Evolutionary conservation across 2,888 invertebrate genomes (phyloP), one percentile per base, ranked within the genome.

Genomic region (Heliconius erato): DNA sequence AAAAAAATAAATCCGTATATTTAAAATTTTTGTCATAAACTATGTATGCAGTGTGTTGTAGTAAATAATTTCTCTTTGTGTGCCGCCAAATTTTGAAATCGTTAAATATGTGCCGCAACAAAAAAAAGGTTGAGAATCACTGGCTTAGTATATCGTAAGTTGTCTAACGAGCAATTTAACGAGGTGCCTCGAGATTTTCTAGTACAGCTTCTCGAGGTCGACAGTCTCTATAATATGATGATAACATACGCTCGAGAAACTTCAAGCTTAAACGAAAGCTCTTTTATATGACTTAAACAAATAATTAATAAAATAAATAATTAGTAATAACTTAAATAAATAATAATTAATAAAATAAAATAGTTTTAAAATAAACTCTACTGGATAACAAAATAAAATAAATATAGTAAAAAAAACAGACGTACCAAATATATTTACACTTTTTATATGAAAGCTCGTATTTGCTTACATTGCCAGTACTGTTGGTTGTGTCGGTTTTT

Each of bases 351-450:
- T 16, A 40, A 40, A 71, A 35, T 35, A 9, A 4, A 71, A n/a
- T 2, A 11, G 12, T n/a, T 40, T 40, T n/a, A 26, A 16, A 44
- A 9, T 44, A n/a, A 69, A 16, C 14, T n/a, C n/a, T 6, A 72
- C 49, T 26, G 3, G 3, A 49, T 28, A 26, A 72, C 44, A 72
- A 26, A 72, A 49, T 72, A 26, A 44, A 72, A 49, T 26, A 72
- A 72, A 19, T 14, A 72, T 49, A 3, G 26, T 54, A 54, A 72
- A 16, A 23, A 69, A 44, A 40, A 44, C 16, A 26, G 32, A 7
- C 40, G 71, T 44, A 28, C 69, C 35, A 72, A 72, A 19, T 44
- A 72, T 72, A 72, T 72, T 28, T 49, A 28, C 28, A 26, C 72
- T 72, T 26, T 44, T 72, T 44, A 16, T 49, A 72, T n/a, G 72